phyloP scores from a whole-genome alignment of 2,888 invertebrate genomes.

The Ophion obscuratus region DNA sequence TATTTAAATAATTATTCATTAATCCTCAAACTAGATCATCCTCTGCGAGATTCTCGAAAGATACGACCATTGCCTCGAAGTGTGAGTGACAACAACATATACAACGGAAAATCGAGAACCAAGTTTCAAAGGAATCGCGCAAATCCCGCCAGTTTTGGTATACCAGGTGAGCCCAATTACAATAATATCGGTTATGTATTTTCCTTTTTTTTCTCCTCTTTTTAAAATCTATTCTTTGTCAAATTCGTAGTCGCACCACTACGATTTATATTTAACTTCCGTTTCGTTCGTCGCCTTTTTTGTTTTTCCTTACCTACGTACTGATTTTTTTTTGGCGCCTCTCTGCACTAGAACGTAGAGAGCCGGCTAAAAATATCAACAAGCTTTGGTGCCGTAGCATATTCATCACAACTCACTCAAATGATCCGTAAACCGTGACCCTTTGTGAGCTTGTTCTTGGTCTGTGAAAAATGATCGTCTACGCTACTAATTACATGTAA shows the following conservation, averaged over 20 bases:
- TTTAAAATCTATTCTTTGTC: constrained; percentile 6
- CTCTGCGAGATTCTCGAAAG: constrained; percentile 79
- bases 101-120: constrained; percentile 78
- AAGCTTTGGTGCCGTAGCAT: constrained; percentile 29
- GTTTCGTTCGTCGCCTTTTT: constrained; percentile 24
- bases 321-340: constrained; percentile 29
- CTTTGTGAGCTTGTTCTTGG: constrained; percentile 13
- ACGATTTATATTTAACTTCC: constrained; percentile 35
- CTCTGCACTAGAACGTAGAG: constrained; percentile 28
- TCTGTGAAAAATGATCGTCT: constrained; percentile 20
- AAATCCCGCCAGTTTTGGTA: constrained; percentile 76
- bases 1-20: neutral
- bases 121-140: constrained; percentile 78
- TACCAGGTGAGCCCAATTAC: constrained; percentile 77
- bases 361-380: constrained; percentile 37
- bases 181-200: neutral
- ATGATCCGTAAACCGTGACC: constrained; percentile 15
- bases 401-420: constrained; percentile 32
- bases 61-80: constrained; percentile 82
- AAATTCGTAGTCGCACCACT: constrained; percentile 13
- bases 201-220: constrained; percentile 20
- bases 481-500: constrained; percentile 50
- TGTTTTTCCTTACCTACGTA: constrained; percentile 35
- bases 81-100: constrained; percentile 83
- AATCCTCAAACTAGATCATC: constrained; percentile 75